A percentile compares a stretch with the other conserved stretches of the same genome.
Evolutionary conservation across 2,113 vertebrate species (phyloP).

Genomic region (Cyanoliseus patagonus): DNA sequence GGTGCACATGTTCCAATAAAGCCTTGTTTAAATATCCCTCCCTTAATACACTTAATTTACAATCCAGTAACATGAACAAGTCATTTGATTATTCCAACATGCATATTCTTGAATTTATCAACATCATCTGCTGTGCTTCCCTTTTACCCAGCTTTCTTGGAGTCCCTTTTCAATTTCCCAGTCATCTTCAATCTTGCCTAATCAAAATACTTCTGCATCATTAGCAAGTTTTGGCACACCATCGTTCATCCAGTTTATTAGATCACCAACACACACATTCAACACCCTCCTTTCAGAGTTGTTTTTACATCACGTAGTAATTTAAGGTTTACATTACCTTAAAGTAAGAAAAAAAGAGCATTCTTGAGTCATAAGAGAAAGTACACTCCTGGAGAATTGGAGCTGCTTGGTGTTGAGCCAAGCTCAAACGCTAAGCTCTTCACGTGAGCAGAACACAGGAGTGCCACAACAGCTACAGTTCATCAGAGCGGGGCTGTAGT

Average conservation of each 20-base stretch:
- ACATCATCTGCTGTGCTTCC: slow-evolving; percentile 38
- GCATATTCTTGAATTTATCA: slow-evolving; percentile 64
- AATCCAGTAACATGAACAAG: neutral
- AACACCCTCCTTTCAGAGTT: slow-evolving; percentile 34
- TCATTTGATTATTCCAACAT: slow-evolving; percentile 42
- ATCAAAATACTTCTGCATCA: slow-evolving; percentile 60
- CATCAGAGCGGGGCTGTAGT: neutral
- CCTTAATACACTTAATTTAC: neutral
- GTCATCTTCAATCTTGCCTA: slow-evolving; percentile 43
- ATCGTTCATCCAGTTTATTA: slow-evolving; percentile 58
- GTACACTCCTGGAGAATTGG: neutral
- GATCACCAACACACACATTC: slow-evolving; percentile 32
- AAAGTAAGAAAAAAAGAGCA: neutral
- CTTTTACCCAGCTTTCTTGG: slow-evolving; percentile 57
- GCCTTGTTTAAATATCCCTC: neutral
- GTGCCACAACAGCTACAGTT: neutral
- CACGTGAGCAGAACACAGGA: neutral
- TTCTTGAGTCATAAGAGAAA: neutral
- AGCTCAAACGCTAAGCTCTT: neutral
- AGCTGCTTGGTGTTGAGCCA: neutral
- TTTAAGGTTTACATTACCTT: slow-evolving; percentile 23
- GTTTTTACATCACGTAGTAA: slow-evolving; percentile 36
- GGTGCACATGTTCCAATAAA: neutral
- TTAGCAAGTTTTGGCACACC: slow-evolving; percentile 64
- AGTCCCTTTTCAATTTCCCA: slow-evolving; percentile 34